These are phyloP conservation scores for Andricus grossulariae DNA, from an alignment of 1,140 invertebrate species.

Conservation along the genomic window DNA sequence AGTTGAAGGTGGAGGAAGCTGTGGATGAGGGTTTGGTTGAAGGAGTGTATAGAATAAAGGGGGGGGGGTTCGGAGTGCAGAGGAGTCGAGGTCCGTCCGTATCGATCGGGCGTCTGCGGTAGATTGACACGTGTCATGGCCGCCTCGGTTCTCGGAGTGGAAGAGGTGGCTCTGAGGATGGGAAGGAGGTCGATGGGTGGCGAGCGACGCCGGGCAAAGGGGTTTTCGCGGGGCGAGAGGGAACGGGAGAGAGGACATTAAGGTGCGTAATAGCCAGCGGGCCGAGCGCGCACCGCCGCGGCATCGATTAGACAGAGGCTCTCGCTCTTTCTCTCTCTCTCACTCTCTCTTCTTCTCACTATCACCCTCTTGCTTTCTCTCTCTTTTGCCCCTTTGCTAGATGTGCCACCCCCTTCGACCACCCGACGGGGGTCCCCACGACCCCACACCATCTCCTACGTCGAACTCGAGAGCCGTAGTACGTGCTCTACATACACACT, in stretches of 20 bases:
- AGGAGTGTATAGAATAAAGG: slow-evolving; percentile 20
- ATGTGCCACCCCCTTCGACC: slow-evolving; percentile 46
- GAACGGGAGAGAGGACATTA: slow-evolving; percentile 68
- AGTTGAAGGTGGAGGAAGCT: slow-evolving; percentile 39
- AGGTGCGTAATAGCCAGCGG: slow-evolving; percentile 76
- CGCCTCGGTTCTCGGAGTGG: slow-evolving; percentile 63
- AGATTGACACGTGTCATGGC: slow-evolving; percentile 77
- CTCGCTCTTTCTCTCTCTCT: slow-evolving; percentile 57
- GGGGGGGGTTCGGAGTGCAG: slow-evolving; percentile 43
- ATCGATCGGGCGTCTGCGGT: slow-evolving; percentile 76
- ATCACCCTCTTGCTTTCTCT: slow-evolving; percentile 56
- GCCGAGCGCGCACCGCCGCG: slow-evolving; percentile 74
- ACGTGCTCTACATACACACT: slow-evolving; percentile 76
- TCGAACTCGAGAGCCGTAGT: slow-evolving; percentile 69
- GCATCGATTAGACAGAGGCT: slow-evolving; percentile 75
- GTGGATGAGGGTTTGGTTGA: slow-evolving; percentile 35
- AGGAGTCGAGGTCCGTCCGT: slow-evolving; percentile 69
- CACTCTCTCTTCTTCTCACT: slow-evolving; percentile 41
- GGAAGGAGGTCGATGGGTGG: slow-evolving; percentile 56
- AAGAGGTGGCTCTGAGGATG: slow-evolving; percentile 57
- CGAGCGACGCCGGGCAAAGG: slow-evolving; percentile 47
- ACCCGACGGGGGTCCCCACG: slow-evolving; percentile 60
- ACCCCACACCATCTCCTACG: slow-evolving; percentile 61
- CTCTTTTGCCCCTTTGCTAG: slow-evolving; percentile 46
- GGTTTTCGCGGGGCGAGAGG: slow-evolving; percentile 44